Evolutionary conservation across 2,113 vertebrate species (phyloP).

Genomic region (Rana temporaria): DNA sequence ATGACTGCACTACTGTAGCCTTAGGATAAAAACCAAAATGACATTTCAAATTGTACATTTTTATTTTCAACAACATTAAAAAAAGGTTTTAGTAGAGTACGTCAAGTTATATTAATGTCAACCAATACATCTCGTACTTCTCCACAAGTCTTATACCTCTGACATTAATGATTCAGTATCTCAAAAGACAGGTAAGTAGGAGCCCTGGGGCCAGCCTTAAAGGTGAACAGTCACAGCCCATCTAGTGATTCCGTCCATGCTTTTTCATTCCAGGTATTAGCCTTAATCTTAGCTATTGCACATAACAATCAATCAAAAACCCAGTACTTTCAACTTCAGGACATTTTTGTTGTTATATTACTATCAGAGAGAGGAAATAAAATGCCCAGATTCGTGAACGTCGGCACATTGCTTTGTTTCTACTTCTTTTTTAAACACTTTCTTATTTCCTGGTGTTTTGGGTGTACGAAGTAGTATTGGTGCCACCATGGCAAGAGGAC

Average conservation of each 20-base stretch:
- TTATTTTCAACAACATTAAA: slow-evolving; percentile 4
- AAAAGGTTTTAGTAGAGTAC: slow-evolving; percentile 17
- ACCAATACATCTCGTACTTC: background rate
- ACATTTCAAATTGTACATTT: slow-evolving; percentile 25
- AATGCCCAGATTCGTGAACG: too few species aligned
- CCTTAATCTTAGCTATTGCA: too few species aligned
- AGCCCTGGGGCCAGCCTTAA: slow-evolving; percentile 16
- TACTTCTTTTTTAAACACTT: too few species aligned
- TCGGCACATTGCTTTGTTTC: too few species aligned
- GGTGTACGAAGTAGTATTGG: too few species aligned
- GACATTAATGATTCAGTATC: slow-evolving; percentile 27
- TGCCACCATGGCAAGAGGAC: too few species aligned
- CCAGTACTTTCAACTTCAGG: too few species aligned
- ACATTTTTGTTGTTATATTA: too few species aligned
- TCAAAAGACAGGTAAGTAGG: slow-evolving; percentile 15
- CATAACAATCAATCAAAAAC: too few species aligned
- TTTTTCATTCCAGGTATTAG: too few species aligned
- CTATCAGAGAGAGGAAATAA: too few species aligned
- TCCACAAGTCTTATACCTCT: slow-evolving; percentile 17
- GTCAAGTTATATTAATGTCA: slow-evolving; percentile 10
- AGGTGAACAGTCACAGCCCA: slow-evolving; percentile 12
- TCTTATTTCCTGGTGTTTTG: too few species aligned
- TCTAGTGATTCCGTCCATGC: background rate
- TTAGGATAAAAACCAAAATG: slow-evolving; percentile 4
- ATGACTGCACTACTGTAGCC: background rate